These are phyloP conservation scores for Ischnura elegans DNA, from an alignment of 2,888 invertebrate genomes.

Conservation along the genomic window DNA sequence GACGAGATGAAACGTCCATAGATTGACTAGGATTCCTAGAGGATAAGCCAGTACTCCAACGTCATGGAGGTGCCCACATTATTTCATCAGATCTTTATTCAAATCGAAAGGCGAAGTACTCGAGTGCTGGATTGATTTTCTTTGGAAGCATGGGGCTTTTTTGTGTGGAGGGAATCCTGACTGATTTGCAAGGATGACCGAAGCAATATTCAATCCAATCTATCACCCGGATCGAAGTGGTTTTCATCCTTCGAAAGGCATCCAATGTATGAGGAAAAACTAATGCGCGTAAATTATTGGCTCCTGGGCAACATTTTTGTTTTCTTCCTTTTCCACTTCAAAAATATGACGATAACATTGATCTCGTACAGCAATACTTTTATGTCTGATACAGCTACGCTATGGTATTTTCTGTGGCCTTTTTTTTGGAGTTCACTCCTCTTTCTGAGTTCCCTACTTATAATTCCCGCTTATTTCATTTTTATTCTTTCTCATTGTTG, in stretches of 20 bases:
- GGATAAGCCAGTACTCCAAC: not conserved
- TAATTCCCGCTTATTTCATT: too few species aligned
- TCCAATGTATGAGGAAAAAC: not conserved
- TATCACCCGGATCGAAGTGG: not conserved
- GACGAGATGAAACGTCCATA: too few species aligned
- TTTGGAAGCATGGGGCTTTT: not conserved
- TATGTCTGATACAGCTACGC: too few species aligned
- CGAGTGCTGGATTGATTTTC: not conserved
- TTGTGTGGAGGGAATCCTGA: not conserved
- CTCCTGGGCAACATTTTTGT: not conserved
- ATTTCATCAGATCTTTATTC: not conserved
- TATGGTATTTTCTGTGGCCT: too few species aligned
- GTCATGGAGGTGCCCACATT: not conserved
- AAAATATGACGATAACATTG: too few species aligned
- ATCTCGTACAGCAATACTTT: too few species aligned
- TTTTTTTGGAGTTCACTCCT: too few species aligned
- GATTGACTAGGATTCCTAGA: too few species aligned
- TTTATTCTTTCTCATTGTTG: too few species aligned
- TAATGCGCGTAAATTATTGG: not conserved
- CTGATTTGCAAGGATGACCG: conserved; percentile 38
- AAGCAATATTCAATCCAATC: conserved; percentile 36
- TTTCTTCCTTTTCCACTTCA: too few species aligned
- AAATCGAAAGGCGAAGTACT: not conserved
- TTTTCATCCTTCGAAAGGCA: not conserved
- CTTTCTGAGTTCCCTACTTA: too few species aligned